Base-by-base conservation (phyloP, 1,140 invertebrate genomes). In the Choristoneura fumiferana region DNA sequence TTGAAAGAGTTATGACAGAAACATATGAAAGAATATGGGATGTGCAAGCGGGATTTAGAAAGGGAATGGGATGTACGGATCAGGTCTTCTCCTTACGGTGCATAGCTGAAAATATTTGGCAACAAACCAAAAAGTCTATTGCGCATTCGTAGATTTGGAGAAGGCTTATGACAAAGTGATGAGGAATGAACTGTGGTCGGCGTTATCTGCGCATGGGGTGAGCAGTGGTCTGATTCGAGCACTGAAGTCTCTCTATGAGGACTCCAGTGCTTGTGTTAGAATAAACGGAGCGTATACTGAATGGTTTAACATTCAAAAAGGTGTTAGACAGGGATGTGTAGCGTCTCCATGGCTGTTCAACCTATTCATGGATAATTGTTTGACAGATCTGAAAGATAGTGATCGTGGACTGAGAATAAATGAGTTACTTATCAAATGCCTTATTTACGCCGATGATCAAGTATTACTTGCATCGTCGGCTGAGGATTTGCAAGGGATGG, bases 41-140 rank as follows among this genome's bases (percentile, higher is more conserved):
- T 15, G 59, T 55, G 14, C 57, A 60, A 36, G 54, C 49, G 52
- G 62, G 65, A 6, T 67, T 67, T 35, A 55, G 52, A 18, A 45
- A 13, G 35, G 52, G 29, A 14, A 56, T 61, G 52, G 39, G 54
- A 14, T 62, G 54, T 8, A 45, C 33, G 8, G 60, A 65, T 49
- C 68, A 71, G 52, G 57, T 69, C 14, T 67, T 67, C 58, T 57
- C 62, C 15, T 43, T 67, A 36, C 36, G 65, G 34, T 54, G 67
- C 56, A 33, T 62, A 43, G 56, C 54, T 9, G 38, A 66, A 57
- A 69, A 66, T 37, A 12, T 29, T 55, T 17, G 39, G 56, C 58
- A 33, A 45, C 45, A 18, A 18, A 55, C 34, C 54, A 53, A 9
- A 54, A 65, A 9, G 8, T 61, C 9, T 57, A 37, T 43, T 40